These are phyloP conservation scores for Tenebrosternarchus preto DNA, from an alignment of 2,113 vertebrate genomes.

Conservation along the genomic window DNA sequence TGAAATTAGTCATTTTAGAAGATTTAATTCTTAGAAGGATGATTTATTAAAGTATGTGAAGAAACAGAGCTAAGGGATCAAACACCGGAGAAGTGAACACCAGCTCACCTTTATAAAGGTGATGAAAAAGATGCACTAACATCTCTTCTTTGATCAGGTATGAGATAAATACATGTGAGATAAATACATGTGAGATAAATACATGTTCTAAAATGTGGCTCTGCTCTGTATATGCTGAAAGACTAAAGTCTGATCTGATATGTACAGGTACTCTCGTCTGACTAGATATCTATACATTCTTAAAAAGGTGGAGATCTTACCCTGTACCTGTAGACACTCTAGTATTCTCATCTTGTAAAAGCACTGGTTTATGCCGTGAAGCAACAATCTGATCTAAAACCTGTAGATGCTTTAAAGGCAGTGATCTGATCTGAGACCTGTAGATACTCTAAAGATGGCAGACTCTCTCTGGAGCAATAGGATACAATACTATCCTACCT, in stretches of 20 bases:
- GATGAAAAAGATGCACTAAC: too few relatives aligned
- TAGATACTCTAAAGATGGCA: slow-evolving; percentile 35
- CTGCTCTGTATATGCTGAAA: too few relatives aligned
- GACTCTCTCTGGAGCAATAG: neutral
- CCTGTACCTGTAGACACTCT: slow-evolving; percentile 7
- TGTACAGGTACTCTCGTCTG: neutral
- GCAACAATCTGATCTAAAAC: slow-evolving; percentile 20
- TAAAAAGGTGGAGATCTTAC: neutral
- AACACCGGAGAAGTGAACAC: too few relatives aligned
- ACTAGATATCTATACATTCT: neutral
- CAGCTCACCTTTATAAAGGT: too few relatives aligned
- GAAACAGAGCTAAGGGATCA: neutral
- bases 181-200: too few relatives aligned
- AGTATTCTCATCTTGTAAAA: slow-evolving; percentile 40
- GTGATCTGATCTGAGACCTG: slow-evolving; percentile 19
- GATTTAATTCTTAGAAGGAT: too few relatives aligned
- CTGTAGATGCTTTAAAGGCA: neutral
- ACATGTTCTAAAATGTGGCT: too few relatives aligned
- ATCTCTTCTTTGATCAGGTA: too few relatives aligned
- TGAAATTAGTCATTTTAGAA: neutral
- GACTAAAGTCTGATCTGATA: too few relatives aligned
- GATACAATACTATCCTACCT: slow-evolving; percentile 33
- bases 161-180: too few relatives aligned
- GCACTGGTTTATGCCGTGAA: neutral
- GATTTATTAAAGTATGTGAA: too few relatives aligned